Conservation (phyloP, 2,113 vertebrate species). For the Oncorhynchus keta region DNA sequence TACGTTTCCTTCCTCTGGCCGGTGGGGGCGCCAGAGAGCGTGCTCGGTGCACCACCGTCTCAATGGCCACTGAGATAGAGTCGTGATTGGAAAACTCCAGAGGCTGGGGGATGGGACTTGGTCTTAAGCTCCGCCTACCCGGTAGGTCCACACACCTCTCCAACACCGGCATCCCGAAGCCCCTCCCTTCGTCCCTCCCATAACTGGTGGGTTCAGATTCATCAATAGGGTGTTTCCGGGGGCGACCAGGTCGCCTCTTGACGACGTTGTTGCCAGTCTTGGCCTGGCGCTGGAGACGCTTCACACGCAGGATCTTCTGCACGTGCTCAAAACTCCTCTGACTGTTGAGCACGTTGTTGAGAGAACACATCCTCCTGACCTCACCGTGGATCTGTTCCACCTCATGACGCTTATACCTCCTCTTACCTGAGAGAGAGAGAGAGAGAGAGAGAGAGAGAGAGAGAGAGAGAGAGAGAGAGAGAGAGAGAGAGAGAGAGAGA, state of each 20-base stretch:
- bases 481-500: conserved; percentile 15
- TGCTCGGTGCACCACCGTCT: conserved; percentile 93
- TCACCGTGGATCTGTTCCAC: conserved; percentile 95
- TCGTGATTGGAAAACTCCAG: conserved; percentile 84
- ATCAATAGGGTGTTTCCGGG: conserved; percentile 86
- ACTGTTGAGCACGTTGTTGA: conserved; percentile 87
- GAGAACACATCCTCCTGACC: conserved; percentile 91
- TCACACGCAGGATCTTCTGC: conserved; percentile 98
- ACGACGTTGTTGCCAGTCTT: conserved; percentile 99
- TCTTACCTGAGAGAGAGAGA: conserved; percentile 70
- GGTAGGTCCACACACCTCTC: conserved; percentile 92
- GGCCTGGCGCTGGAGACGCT: conserved; percentile 97
- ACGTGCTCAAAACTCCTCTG: conserved; percentile 97
- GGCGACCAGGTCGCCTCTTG: conserved; percentile 89
- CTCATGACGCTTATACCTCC: conserved; percentile 87
- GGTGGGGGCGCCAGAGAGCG: conserved; percentile 73
- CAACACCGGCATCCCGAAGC: conserved; percentile 90
- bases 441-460: conserved; percentile 66
- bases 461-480: conserved; percentile 32
- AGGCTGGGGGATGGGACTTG: conserved; percentile 72
- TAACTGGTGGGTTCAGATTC: conserved; percentile 60
- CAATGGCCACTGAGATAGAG: conserved; percentile 91
- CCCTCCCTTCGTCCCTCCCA: conserved; percentile 54
- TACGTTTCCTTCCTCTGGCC: conserved; percentile 73
- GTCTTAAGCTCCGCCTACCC: conserved; percentile 81